Percentiles rank a stretch among this genome's conserved stretches.
Evolutionary conservation across 30 jellyfish, hydroid and myxozoan genomes (phyloP).

Genomic region (Aurelia aurita complex sp. Pacific): DNA sequence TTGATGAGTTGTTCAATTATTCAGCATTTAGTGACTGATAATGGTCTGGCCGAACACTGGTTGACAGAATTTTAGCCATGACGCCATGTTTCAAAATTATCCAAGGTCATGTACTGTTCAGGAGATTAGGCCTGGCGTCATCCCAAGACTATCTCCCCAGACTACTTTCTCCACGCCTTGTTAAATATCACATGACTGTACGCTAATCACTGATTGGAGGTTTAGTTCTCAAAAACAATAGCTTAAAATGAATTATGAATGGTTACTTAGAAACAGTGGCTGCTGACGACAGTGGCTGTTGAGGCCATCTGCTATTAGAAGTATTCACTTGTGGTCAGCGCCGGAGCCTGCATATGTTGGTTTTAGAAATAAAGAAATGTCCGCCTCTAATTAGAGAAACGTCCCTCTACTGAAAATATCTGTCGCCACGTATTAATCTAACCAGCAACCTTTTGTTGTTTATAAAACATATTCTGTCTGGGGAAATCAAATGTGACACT

Average conservation of each 20-base stretch:
- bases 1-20: conserved; percentile 49
- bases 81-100: conserved; percentile 37
- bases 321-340: conserved; percentile 38
- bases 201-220: conserved; percentile 13
- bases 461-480: neutral
- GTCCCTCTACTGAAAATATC: neutral
- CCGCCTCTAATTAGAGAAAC: conserved; percentile 12
- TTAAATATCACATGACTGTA: conserved; percentile 19
- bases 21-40: conserved; percentile 34
- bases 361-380: conserved; percentile 18
- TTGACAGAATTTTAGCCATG: conserved; percentile 28
- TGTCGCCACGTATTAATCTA: conserved; percentile 16
- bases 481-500: neutral
- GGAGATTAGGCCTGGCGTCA: conserved; percentile 53
- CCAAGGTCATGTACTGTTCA: conserved; percentile 56
- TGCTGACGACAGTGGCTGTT: conserved; percentile 19
- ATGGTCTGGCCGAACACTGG: conserved; percentile 49
- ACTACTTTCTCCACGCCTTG: conserved; percentile 33
- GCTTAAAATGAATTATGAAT: conserved; percentile 25
- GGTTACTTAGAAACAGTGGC: conserved; percentile 30
- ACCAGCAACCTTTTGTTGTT: neutral
- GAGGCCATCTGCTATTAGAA: conserved; percentile 53
- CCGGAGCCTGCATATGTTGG: conserved; percentile 61
- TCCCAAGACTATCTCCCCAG: conserved; percentile 13
- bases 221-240: neutral